Conservation (phyloP, 2,113 vertebrate genomes). For the Seriola rivoliana region DNA sequence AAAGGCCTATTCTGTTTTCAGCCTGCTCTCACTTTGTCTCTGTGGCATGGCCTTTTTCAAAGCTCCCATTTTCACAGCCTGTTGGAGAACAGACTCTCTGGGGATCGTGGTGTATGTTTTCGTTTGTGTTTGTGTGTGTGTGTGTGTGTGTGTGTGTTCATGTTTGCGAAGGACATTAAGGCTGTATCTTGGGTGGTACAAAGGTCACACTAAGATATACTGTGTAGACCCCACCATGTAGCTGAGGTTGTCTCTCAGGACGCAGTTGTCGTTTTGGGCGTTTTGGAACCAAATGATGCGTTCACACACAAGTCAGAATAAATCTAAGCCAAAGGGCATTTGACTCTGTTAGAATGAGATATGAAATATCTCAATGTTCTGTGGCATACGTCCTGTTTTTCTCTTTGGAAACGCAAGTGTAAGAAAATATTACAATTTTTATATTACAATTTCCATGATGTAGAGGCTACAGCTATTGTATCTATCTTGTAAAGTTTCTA, state of each 20-base stretch:
- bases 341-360: slow-evolving; percentile 10
- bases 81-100: slow-evolving; percentile 30
- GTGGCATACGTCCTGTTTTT: neutral
- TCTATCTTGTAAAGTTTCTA: neutral
- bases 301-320: slow-evolving; percentile 14
- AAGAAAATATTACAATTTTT: neutral
- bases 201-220: slow-evolving; percentile 33
- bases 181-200: slow-evolving; percentile 26
- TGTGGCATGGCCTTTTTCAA: slow-evolving; percentile 43
- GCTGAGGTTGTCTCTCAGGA: slow-evolving; percentile 20
- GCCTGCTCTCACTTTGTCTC: slow-evolving; percentile 35
- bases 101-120: neutral
- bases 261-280: neutral
- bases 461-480: no score
- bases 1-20: slow-evolving; percentile 27
- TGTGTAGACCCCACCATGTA: neutral
- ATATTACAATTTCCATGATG: neutral
- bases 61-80: slow-evolving; percentile 35
- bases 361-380: neutral
- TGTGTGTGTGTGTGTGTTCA: neutral
- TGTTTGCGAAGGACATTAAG: slow-evolving; percentile 2
- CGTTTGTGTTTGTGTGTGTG: neutral
- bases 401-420: neutral
- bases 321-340: neutral
- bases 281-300: slow-evolving; percentile 27